phyloP scores from a whole-genome alignment of 2,113 vertebrate species.

The Leucosticte australis region DNA sequence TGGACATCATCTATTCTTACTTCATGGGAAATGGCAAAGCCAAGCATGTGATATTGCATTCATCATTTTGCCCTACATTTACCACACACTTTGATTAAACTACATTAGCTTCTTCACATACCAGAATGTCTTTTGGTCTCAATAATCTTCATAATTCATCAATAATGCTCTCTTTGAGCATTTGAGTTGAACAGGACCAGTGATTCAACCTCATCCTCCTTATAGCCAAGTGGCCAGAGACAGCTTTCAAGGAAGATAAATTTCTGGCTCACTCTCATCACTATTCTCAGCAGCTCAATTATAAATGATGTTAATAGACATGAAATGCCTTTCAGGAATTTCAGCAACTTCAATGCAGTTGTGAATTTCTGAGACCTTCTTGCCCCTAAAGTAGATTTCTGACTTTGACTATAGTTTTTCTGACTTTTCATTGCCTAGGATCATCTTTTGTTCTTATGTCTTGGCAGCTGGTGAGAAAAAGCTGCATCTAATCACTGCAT shows the following conservation, averaged over 20 bases:
- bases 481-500: not conserved
- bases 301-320: not conserved
- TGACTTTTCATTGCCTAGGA: not conserved
- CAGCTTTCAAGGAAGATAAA: not conserved
- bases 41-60: not conserved
- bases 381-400: not conserved
- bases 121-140: not conserved
- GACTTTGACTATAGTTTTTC: not conserved
- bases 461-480: not conserved
- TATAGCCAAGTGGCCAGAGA: not conserved
- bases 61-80: not conserved
- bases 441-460: not conserved
- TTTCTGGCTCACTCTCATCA: not conserved
- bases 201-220: not conserved
- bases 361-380: not conserved
- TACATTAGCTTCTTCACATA: fast-evolving
- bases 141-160: not conserved
- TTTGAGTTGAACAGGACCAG: not conserved
- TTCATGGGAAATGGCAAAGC: not conserved
- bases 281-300: not conserved
- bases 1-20: not conserved
- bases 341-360: not conserved
- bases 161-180: not conserved
- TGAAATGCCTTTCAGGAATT: not conserved
- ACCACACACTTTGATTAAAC: not conserved